Base-by-base conservation (phyloP, 2,888 invertebrate species). In the Opisthograptis luteolata region DNA sequence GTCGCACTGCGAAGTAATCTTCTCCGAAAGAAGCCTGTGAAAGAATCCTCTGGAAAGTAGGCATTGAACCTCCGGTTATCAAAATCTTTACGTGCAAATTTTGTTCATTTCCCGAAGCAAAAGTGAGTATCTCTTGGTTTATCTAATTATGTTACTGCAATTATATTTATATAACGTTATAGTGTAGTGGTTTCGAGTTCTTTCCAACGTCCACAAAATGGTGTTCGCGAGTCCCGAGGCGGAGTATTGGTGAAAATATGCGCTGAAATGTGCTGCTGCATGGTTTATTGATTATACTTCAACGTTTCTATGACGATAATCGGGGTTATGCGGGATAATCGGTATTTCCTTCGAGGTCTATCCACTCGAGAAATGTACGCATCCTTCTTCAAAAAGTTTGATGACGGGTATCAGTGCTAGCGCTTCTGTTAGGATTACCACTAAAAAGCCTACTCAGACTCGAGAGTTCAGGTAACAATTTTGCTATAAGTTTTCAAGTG, bases 1-100 rank as follows among this genome's bases (percentile, higher is more conserved):
- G 66, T 70, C 78, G 79, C 73, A 77, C 36, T 66, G 62, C 66
- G 65, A 70, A 68, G 69, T 66, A 72, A 77, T 76, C 70, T 77
- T 68, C 63, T 62, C 72, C 88, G 91, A 90, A 88, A 91, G 91
- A 91, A 90, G 86, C 91, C 81, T 81, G 78, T 91, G 91, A 85
- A 89, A 90, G 90, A 91, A 86, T 88, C 91, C 86, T 86, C 87
- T 87, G 81, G 85, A 88, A 86, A 88, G 83, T 85, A 88, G 87
- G 84, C 89, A 89, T 79, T 79, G 84, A 83, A 84, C 84, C 87
- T 87, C 88, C 86, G 85, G 88, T 82, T 70, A 88, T 87, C 89
- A 87, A 90, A 90, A 90, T 91, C 89, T 84, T 87, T 87, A 83
- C 84, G 90, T 88, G 90, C 84, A 77, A 88, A 85, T 79, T n/a